These are phyloP conservation scores for Blastomussa wellsi DNA, from an alignment of 92 coral and sea anemone species.

Conservation along the genomic window DNA sequence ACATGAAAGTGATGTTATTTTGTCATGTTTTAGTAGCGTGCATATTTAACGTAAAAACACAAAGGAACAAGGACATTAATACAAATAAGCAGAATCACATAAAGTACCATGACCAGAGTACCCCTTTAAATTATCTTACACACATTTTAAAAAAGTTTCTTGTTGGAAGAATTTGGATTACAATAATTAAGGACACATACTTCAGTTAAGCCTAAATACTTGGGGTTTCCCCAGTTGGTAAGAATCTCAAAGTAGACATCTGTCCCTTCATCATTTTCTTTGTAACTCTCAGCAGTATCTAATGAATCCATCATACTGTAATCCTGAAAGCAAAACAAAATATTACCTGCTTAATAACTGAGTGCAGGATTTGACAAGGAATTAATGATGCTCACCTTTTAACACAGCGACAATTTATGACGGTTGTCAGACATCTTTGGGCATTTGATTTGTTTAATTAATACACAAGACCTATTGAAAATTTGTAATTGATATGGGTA, in stretches of 20 bases:
- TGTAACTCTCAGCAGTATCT: conserved; percentile 21
- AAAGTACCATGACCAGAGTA: no score
- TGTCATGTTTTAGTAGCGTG: no score
- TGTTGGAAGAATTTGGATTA: neutral
- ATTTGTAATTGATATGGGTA: no score
- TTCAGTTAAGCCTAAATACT: conserved; percentile 87
- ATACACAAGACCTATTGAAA: no score
- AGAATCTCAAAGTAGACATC: conserved; percentile 85
- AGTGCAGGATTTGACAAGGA: neutral
- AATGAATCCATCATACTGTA: conserved; percentile 19
- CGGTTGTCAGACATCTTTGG: neutral
- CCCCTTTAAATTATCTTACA: no score
- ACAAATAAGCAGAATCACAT: no score
- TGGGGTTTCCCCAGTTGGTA: conserved; percentile 93
- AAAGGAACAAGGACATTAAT: no score
- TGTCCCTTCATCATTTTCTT: conserved; percentile 35
- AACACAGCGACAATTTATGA: neutral
- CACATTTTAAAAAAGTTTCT: neutral
- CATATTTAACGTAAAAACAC: no score
- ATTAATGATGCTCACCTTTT: neutral
- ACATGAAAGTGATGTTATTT: no score
- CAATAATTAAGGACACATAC: conserved; percentile 33
- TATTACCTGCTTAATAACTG: neutral
- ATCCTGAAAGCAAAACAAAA: conserved; percentile 8
- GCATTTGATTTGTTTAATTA: no score